phyloP scores from a whole-genome alignment of 1,140 invertebrate genomes.

The Ooceraea biroi region DNA sequence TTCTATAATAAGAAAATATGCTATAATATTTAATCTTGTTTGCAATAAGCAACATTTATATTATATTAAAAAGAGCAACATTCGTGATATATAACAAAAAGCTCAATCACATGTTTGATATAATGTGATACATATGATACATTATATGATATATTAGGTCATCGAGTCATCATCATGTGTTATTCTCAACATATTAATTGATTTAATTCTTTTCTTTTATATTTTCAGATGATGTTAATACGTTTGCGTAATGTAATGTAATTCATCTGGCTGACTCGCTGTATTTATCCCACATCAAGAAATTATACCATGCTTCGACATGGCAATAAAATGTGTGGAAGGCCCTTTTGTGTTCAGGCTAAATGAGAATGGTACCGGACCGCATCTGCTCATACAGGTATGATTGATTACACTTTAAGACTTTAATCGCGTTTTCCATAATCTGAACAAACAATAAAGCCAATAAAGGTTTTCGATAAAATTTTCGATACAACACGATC shows the following conservation, averaged over 20 bases:
- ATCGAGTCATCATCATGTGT: too few species aligned
- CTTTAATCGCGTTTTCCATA: neutral
- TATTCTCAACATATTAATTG: slow-evolving; percentile 24
- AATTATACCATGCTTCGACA: slow-evolving; percentile 65
- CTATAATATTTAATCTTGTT: neutral
- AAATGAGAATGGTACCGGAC: slow-evolving; percentile 92
- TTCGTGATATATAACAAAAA: neutral
- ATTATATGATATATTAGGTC: neutral
- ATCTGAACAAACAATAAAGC: neutral
- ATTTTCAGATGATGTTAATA: slow-evolving; percentile 5
- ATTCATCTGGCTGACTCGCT: neutral
- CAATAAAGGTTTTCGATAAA: neutral
- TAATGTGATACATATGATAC: neutral
- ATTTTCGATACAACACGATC: neutral
- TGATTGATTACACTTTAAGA: slow-evolving; percentile 4
- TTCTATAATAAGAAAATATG: neutral
- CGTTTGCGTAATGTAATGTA: neutral
- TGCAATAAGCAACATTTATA: neutral
- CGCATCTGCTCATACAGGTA: slow-evolving; percentile 91
- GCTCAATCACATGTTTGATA: neutral
- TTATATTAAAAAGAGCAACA: neutral
- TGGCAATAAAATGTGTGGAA: slow-evolving; percentile 83
- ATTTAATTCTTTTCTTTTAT: neutral
- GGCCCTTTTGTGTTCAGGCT: slow-evolving; percentile 91
- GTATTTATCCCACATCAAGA: neutral